These are phyloP conservation scores for Tokudaia tokunoshimensis DNA, from an alignment of 2,797 vertebrate genomes.

Conservation along the genomic window DNA sequence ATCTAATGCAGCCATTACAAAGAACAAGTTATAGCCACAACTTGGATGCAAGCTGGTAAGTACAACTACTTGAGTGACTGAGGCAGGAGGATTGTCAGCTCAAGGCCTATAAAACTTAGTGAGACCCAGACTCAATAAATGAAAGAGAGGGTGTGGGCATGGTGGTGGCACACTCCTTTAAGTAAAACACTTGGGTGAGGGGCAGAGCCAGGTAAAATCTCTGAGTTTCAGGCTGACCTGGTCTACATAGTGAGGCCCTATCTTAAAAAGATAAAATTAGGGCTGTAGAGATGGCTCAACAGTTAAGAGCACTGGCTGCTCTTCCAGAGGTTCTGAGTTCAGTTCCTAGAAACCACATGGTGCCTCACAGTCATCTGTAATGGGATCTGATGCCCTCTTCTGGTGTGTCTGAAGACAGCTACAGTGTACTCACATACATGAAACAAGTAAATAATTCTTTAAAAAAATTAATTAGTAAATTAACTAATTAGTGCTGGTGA, in stretches of 20 bases:
- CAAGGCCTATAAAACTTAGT: neutral
- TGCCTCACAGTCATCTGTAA: no score
- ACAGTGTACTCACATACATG: no score
- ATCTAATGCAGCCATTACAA: neutral
- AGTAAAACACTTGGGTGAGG: neutral
- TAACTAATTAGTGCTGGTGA: neutral
- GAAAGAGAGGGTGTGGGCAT: neutral
- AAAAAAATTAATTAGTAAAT: neutral
- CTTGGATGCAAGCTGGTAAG: neutral
- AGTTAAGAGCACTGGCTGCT: no score
- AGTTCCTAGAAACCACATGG: no score
- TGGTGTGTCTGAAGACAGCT: no score
- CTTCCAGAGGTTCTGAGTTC: no score
- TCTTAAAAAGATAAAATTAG: neutral
- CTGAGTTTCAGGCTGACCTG: neutral
- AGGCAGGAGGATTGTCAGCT: neutral
- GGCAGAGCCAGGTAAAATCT: neutral
- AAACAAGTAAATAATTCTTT: no score
- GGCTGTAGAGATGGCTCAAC: no score
- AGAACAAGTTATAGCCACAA: neutral
- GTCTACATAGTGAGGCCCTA: neutral
- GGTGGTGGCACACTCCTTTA: neutral
- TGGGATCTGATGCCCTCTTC: no score
- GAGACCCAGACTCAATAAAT: neutral
- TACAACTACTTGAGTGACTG: neutral